Evolutionary conservation across 2,797 vertebrate genomes (phyloP), one percentile per base, ranked within the genome.

Genomic region (Silurus lanzhouensis): DNA sequence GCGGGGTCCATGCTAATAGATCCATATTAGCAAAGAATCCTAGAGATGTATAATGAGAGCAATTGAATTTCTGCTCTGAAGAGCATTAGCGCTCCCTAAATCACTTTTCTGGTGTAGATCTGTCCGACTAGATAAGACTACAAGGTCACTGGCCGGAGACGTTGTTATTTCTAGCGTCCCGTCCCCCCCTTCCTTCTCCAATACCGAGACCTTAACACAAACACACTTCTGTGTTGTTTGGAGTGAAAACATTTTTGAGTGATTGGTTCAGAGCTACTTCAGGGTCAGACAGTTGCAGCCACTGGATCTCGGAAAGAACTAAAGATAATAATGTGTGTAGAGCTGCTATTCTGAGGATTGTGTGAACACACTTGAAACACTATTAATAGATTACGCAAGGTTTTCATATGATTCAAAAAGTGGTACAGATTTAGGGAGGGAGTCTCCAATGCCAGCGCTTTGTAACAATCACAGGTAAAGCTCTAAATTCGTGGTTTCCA

Each of bases 231-330:
- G 64, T 82, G 68, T 66, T 90, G 87, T 91, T 89, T 88, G 68
- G 66, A 89, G 67, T 89, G 58, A 88, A 89, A 88, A 89, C 86
- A 90, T 58, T 15, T n/a, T 48, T 66, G 85, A 88, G 87, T 58
- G 86, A 88, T 78, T 63, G 81, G 86, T 76, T 82, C 77, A 79
- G 85, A 87, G 77, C 88, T 86, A 84, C 88, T 82, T 83, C 77
- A 78, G 85, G 70, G 87, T 83, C 75, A 46, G 31, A 52, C 75
- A 74, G 88, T 86, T 75, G 57, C 82, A 83, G 85, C 60, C 84
- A 77, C 75, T 66, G 76, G 63, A 81, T 87, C 70, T 2, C 20
- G 2, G 61, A 81, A 67, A 55, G 60, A 10, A 17, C 5, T 3
- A 31, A 52, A 52, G 46, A 81, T 81, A 55, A 81, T 31, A 67